Percentiles rank a stretch among this genome's conserved stretches.
These are phyloP conservation scores for Sebastes schlegelii DNA, from an alignment of 2,113 vertebrate species.

Conservation along the genomic window DNA sequence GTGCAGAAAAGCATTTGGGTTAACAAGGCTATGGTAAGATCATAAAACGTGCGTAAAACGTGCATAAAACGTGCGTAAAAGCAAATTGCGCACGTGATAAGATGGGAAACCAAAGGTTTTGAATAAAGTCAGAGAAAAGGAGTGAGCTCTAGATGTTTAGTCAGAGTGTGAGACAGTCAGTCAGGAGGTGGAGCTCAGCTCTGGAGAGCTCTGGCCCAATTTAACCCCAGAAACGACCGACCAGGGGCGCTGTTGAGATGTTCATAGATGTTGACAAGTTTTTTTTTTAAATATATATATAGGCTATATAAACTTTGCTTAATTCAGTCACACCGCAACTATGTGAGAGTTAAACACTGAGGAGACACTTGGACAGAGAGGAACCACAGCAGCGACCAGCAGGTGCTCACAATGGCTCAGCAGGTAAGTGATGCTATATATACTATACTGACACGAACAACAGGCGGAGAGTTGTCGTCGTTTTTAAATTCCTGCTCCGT, in stretches of 20 bases:
- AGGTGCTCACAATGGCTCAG: slow-evolving; percentile 62
- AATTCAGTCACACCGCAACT: slow-evolving; percentile 6
- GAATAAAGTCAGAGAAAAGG: too few species aligned
- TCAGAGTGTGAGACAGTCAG: background rate
- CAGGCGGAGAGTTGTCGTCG: background rate
- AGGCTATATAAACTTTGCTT: background rate
- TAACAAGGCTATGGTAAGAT: too few species aligned
- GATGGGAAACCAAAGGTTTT: too few species aligned
- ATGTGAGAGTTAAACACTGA: slow-evolving; percentile 14
- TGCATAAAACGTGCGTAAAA: too few species aligned
- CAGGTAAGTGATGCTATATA: slow-evolving; percentile 52
- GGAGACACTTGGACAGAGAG: slow-evolving; percentile 1
- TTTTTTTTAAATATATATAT: background rate
- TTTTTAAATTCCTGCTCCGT: background rate
- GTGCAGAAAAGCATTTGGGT: too few species aligned
- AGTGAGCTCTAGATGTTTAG: background rate
- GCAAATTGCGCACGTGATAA: too few species aligned
- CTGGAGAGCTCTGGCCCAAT: background rate
- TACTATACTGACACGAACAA: too few species aligned
- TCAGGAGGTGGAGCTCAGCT: slow-evolving; percentile 2
- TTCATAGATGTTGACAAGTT: background rate
- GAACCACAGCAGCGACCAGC: slow-evolving; percentile 6
- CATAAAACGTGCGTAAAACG: too few species aligned
- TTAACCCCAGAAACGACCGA: background rate
- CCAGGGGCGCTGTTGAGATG: slow-evolving; percentile 48